Evolutionary conservation across 2,797 vertebrate genomes (phyloP).

Genomic region (Lacerta bilineata): DNA sequence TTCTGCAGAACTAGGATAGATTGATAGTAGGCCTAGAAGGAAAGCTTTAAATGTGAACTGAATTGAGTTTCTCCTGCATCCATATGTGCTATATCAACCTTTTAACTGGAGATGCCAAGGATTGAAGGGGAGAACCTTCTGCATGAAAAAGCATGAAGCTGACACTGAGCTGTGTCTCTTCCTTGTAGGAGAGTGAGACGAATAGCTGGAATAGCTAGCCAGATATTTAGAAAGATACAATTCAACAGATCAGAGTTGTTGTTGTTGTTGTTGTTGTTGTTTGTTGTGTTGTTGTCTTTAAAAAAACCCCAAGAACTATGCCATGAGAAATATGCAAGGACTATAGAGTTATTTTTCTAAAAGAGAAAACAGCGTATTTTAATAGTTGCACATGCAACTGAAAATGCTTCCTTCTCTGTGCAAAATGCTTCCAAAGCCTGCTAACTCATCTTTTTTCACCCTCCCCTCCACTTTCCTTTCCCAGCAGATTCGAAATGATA

Average conservation of each 20-base stretch:
- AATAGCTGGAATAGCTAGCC: not conserved
- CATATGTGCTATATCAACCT: too few relatives aligned
- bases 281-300: not conserved
- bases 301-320: not conserved
- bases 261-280: too few relatives aligned
- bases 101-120: too few relatives aligned
- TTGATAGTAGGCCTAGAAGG: not conserved
- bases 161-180: not conserved
- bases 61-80: too few relatives aligned
- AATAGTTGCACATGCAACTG: slow-evolving; percentile 20
- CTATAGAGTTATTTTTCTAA: slow-evolving; percentile 19
- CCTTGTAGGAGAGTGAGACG: not conserved
- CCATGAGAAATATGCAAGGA: not conserved
- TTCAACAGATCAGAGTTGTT: too few relatives aligned
- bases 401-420: slow-evolving; percentile 37
- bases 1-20: not conserved
- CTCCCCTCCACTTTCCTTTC: slow-evolving; percentile 41
- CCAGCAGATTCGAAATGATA: slow-evolving; percentile 42
- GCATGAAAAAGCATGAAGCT: not conserved
- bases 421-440: slow-evolving; percentile 47
- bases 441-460: slow-evolving; percentile 67
- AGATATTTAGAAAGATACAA: not conserved
- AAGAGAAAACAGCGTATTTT: not conserved
- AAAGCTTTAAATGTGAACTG: not conserved
- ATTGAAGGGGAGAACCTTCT: too few relatives aligned